Base-by-base conservation (phyloP, 2,797 vertebrate species). In the Neosalanx taihuensis region DNA sequence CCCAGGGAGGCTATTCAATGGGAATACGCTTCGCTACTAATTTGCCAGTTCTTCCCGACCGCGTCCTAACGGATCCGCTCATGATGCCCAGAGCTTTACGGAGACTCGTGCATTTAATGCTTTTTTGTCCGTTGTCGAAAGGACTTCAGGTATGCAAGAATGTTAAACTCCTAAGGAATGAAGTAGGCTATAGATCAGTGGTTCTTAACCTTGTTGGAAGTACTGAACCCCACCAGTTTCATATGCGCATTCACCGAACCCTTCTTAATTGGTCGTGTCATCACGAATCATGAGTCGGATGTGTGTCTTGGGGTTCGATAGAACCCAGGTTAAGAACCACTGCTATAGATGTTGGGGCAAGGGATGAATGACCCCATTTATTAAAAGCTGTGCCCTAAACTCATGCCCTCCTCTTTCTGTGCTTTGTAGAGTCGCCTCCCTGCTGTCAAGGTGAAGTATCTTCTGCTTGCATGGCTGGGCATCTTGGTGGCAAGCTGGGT, bases 401-500 rank as follows among this genome's bases (percentile, higher is more conserved):
- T 4, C 69, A 49, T 49, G 53, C 56, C 26, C 30, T 72, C 5
- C 17, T 61, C 57, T 77, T 0, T 61, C 35, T 67, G 30, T 76
- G 6, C 0, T 41, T 74, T 46, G 5, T 84, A 99, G 97, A 92
- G 89, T 75, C 95, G 96, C 69, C 90, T 98, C 59, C 96, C 96
- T 0, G 95, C 95, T 64, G 92, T 98, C 73, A 96, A 97, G 88
- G 94, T 98, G 89, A 97, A 96, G 80, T 98, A 95, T 72, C 92
- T 96, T 72, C 92, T 98, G 81, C 90, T 99, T 88, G 91, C 92
- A 33, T 99, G 97, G 97, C 92, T 99, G 88, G 94, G 94, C 71
- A 83, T 98, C 85, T 92, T 97, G 41, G 91, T 94, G 76, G 90
- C 94, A 91, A 96, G 97, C 93, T 99, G 97, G 98, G 91, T 96